Base-by-base conservation (phyloP, 2,888 invertebrate genomes). In the Choreutis nemorana region DNA sequence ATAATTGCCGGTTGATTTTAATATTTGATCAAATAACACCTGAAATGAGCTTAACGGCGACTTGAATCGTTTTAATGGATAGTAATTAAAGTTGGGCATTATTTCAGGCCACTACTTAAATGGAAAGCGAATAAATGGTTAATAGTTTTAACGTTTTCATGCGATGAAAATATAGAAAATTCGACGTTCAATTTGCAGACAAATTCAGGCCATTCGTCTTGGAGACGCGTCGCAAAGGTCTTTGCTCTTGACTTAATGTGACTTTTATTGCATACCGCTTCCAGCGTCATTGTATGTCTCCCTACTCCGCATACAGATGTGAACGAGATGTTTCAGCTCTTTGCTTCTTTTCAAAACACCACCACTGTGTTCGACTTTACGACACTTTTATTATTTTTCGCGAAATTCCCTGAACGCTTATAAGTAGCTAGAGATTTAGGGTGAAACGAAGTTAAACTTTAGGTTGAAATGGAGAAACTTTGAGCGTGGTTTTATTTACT, bases 21-120 rank as follows among this genome's bases (percentile, higher is more conserved):
- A 77, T 72, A 59, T 62, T 62, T 73, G 53, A 77, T 70, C 55
- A 60, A 67, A 66, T 71, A 63, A 70, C 78, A 68, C 77, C 71
- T 78, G 63, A 67, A 67, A 73, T 75, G 67, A 64, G 72, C 75
- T 73, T 75, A 55, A 48, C 44, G 35, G 32, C 39, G 38, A 40
- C 45, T 48, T 48, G 50, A 52, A 48, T 48, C 42, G 52, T 8
- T 33, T 27, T 40, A 32, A 34, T 35, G 34, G 31, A 21, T 18
- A 4, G 26, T 35, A 35, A 37, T 40, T 34, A 37, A 37, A 41
- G 30, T 23, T 27, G 18, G 26, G 29, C 10, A 28, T 29, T 26
- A 34, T 51, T 47, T n/a, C n/a, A n/a, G n/a, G n/a, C n/a, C n/a
- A n/a, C n/a, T n/a, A n/a, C n/a, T n/a, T 58, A 60, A 66, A 33